Evolutionary conservation across 2,888 invertebrate genomes (phyloP).

Genomic region (Coenonympha glycerion): DNA sequence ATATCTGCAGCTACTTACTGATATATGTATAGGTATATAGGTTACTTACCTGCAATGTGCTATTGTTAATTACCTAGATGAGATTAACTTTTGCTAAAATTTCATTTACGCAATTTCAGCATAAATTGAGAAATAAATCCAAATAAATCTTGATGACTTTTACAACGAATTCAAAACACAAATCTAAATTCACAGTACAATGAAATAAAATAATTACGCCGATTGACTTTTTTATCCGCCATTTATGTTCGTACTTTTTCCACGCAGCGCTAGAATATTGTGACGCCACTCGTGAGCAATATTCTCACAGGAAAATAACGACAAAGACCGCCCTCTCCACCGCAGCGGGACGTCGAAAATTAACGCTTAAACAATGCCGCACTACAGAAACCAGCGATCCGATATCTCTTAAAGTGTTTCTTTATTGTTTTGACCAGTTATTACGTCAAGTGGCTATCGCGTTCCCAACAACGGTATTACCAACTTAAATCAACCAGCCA

Average conservation of each 20-base stretch:
- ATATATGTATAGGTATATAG: too few species aligned
- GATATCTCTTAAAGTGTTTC: slow-evolving; percentile 56
- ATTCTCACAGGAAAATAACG: slow-evolving; percentile 64
- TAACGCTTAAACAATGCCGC: slow-evolving; percentile 52
- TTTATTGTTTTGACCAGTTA: slow-evolving; percentile 62
- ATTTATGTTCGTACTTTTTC: background rate
- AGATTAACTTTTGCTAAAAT: too few species aligned
- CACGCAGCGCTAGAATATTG: slow-evolving; percentile 21
- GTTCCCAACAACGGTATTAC: slow-evolving; percentile 37
- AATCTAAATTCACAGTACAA: background rate
- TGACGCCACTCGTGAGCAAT: slow-evolving; percentile 39
- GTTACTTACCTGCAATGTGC: too few species aligned
- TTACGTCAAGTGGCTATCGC: slow-evolving; percentile 66
- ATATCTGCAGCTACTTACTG: too few species aligned
- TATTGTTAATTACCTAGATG: too few species aligned
- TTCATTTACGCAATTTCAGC: background rate
- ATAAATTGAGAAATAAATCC: background rate
- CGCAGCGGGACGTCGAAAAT: slow-evolving; percentile 40
- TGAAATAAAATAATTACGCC: background rate
- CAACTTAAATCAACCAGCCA: slow-evolving; percentile 25
- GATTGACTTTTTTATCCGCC: background rate
- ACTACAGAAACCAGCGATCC: slow-evolving; percentile 58
- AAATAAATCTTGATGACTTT: background rate
- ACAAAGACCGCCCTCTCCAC: slow-evolving; percentile 35
- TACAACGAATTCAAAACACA: background rate